Percentiles rank a stretch among this genome's conserved stretches.
Evolutionary conservation across 1,140 invertebrate species (phyloP).

Genomic region (Cyrtorhinus lividipennis): DNA sequence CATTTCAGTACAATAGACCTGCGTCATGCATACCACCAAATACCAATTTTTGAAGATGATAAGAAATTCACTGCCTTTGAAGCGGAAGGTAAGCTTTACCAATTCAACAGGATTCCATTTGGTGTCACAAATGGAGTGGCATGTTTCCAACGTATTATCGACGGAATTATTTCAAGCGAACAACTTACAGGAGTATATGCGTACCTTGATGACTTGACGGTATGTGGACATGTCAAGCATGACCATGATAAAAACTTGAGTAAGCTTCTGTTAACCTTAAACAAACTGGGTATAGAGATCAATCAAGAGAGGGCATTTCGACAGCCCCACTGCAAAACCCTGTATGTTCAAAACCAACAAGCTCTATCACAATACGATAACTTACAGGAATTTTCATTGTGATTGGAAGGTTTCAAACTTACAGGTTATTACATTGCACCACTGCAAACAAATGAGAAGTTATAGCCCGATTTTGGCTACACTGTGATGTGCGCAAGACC

Average conservation of each 20-base stretch:
- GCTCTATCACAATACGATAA: no score
- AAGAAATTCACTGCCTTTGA: conserved; percentile 6
- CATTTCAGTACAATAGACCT: conserved; percentile 3
- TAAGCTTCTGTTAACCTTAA: not conserved
- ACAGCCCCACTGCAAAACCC: no score
- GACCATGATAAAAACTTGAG: not conserved
- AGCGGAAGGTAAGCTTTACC: conserved; percentile 21
- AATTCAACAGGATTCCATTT: conserved; percentile 25
- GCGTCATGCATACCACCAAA: conserved; percentile 2
- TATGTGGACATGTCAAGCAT: not conserved
- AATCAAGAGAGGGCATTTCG: not conserved
- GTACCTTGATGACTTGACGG: not conserved
- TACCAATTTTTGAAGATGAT: not conserved
- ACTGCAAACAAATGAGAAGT: no score
- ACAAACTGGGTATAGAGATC: conserved; percentile 1
- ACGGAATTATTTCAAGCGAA: conserved; percentile 4
- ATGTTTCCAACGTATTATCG: conserved; percentile 14
- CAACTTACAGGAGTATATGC: not conserved
- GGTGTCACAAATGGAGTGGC: conserved; percentile 23
- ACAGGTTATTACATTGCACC: no score
- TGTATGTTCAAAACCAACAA: no score
- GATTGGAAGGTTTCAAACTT: no score
- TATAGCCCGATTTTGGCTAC: no score
- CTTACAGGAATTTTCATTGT: no score
- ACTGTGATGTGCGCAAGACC: no score